Evolutionary conservation across 2,888 invertebrate genomes (phyloP), one percentile per base, ranked within the genome.

Genomic region (Lottia gigantea): DNA sequence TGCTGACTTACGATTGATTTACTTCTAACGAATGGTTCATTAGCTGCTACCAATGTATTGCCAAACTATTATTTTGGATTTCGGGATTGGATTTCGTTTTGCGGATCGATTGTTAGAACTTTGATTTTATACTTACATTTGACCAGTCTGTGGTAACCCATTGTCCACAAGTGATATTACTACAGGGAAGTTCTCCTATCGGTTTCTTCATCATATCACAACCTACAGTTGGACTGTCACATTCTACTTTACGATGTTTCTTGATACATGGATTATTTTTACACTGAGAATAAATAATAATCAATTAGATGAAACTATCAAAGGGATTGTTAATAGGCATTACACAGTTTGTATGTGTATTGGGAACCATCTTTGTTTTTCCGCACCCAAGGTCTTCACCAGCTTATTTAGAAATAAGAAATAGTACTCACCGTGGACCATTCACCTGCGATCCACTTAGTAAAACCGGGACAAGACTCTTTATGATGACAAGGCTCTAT

Each of bases 401-500:
- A 3, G 31, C 6, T 3, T 31, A 6, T 31, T 3, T 31, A 31
- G 31, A 6, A 31, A 31, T 3, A 3, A 31, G 31, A 31, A 31
- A 31, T 2, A 31, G 15, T n/a, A 76, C 81, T 74, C 76, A 87
- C 87, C 68, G 78, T 74, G 15, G 83, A 80, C 88, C 88, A 88
- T 15, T 80, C 78, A 16, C 83, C 83, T 15, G 75, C 71, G 25
- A 78, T 72, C 87, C 87, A 87, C 26, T 74, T 64, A 47, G 77
- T 78, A 19, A 79, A 75, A 1, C 80, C 81, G 7, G 85, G 85
- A 71, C 88, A 88, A 0, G 83, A 78, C 7, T 81, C 80, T 64
- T 84, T 86, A 65, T 81, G 82, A 12, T 80, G 81, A 75, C 87
- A 87, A 8, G 80, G 76, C 68, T 83, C 93, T 16, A 91, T 90